Conservation (phyloP, 2,797 vertebrate species). For the Sphaeramia orbicularis region DNA sequence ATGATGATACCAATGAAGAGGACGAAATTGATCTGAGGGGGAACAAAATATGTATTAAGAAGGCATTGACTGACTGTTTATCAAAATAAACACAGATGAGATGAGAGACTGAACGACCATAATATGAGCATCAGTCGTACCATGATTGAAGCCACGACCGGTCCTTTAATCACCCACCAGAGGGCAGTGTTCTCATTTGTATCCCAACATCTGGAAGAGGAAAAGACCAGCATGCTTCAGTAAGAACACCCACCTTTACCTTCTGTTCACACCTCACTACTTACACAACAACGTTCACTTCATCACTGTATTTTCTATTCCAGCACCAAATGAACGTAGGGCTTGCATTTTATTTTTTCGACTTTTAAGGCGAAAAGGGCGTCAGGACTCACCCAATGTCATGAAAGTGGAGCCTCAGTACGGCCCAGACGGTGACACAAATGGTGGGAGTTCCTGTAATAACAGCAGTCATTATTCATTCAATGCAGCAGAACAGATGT, state of each 20-base stretch:
- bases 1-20: slow-evolving; percentile 98
- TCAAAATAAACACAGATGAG: not conserved
- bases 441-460: slow-evolving; percentile 94
- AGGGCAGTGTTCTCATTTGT: slow-evolving; percentile 96
- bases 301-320: not conserved
- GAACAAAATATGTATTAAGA: not conserved
- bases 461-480: slow-evolving; percentile 9
- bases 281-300: not conserved
- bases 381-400: slow-evolving; percentile 87
- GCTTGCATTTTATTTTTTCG: not conserved
- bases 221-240: slow-evolving; percentile 13
- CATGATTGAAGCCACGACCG: slow-evolving; percentile 97
- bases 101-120: not conserved
- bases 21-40: slow-evolving; percentile 93
- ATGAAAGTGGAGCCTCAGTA: slow-evolving; percentile 93
- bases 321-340: not conserved
- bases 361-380: not conserved
- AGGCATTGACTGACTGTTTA: not conserved
- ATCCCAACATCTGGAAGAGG: slow-evolving; percentile 93
- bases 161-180: slow-evolving; percentile 99
- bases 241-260: not conserved
- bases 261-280: slow-evolving; percentile 1
- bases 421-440: slow-evolving; percentile 95
- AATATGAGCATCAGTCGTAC: slow-evolving; percentile 78
- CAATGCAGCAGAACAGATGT: not conserved